Percentiles rank a stretch among this genome's conserved stretches.
These are phyloP conservation scores for Triplophysa yarkandensis DNA, from an alignment of 2,797 vertebrate species.

Conservation along the genomic window DNA sequence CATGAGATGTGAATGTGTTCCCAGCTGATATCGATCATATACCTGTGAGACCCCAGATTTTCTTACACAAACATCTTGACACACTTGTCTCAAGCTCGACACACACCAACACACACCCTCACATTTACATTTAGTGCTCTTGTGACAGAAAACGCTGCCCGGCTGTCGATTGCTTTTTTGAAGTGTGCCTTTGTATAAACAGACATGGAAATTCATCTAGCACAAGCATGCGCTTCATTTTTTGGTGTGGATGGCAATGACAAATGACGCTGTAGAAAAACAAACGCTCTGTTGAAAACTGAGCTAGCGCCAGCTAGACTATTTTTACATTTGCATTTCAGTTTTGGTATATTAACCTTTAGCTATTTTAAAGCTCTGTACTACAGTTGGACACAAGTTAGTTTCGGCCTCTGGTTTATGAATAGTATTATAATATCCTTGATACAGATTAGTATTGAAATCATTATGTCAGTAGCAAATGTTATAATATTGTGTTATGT, in stretches of 20 bases:
- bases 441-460: too few species aligned
- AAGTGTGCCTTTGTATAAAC: conserved; percentile 15
- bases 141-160: conserved; percentile 81
- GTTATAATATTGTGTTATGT: too few species aligned
- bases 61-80: too few species aligned
- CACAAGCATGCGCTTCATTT: neutral
- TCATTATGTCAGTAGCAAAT: too few species aligned
- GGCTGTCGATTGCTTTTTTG: conserved; percentile 72
- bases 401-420: too few species aligned
- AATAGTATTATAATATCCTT: too few species aligned
- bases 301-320: neutral
- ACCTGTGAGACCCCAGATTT: conserved; percentile 67
- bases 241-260: conserved; percentile 18
- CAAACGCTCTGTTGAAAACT: conserved; percentile 4
- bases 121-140: conserved; percentile 74
- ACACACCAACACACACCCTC: conserved; percentile 59
- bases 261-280: conserved; percentile 9
- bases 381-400: too few species aligned
- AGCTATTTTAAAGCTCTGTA: too few species aligned
- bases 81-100: too few species aligned
- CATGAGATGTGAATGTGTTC: too few species aligned
- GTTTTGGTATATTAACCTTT: neutral
- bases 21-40: conserved; percentile 30
- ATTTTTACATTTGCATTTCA: neutral
- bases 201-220: conserved; percentile 11